Base-by-base conservation (phyloP, 1,140 invertebrate species). In the Mylabris phalerata region DNA sequence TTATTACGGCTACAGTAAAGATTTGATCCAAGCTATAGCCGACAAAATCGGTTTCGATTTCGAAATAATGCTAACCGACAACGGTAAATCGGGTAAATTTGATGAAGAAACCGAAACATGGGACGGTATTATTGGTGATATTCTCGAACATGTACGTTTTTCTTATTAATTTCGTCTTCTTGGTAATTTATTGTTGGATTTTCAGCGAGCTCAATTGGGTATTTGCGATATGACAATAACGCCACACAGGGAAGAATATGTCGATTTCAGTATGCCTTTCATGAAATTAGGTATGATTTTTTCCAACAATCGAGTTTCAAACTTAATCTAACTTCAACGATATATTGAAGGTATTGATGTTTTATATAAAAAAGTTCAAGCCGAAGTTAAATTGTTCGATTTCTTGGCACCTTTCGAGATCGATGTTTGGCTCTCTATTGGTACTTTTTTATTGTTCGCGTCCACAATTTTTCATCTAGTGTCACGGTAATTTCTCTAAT, bases 211-310 rank as follows among this genome's bases (percentile, higher is more conserved):
- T 9, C 92, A 97, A 77, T 75, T 96, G 24, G 93, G 90, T 0
- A 87, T 96, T 50, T 93, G 90, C 60, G 93, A 95, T 75, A 73
- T 97, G 40, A 95, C 93, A 0, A 96, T 97, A 63, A 96, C 91
- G 0, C 89, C 87, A 60, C 84, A 89, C 13, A 75, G 94, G 24
- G 84, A 90, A 62, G 80, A 83, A 60, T 86, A 81, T 3, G 91
- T 95, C 0, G 93, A 95, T 67, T 95, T 95, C 67, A 92, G 90
- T 0, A 87, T 88, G 69, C 93, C 93, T 0, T 95, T 94, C 63
- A 94, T 95, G 91, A 87, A 88, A 66, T 67, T 93, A 4, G 48
- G 48, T 50, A 50, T 1, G 7, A 32, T 32, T 32, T 32, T 32
- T 4, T 32, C 27, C 4, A 32, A 32, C 4, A 32, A 32, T 4